Conservation (phyloP, 2,888 invertebrate genomes). For the Acanthosoma haemorrhoidale region DNA sequence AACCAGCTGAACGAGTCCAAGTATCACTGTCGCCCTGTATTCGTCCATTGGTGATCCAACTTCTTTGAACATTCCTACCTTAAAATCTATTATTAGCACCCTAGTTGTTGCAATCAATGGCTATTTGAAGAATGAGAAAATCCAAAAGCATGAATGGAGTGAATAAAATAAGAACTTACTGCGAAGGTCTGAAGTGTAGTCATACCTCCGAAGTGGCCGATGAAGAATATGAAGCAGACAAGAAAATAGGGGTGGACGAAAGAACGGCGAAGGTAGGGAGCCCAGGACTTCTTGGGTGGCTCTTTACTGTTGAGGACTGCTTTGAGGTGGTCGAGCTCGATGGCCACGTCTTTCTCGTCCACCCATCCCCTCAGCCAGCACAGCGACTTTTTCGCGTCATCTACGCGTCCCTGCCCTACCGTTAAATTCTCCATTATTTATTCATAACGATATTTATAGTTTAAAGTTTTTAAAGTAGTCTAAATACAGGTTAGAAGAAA, state of each 20-base stretch:
- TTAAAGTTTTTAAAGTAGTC: neutral
- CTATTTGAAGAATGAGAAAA: no score
- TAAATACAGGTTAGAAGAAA: neutral
- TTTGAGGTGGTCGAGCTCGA: conserved; percentile 46
- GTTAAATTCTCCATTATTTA: no score
- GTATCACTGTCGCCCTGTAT: conserved; percentile 66
- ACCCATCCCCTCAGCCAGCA: conserved; percentile 80
- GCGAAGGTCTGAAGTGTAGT: conserved; percentile 56
- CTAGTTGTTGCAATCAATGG: no score
- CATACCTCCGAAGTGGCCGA: conserved; percentile 71
- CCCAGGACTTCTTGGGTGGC: conserved; percentile 33
- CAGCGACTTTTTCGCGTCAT: conserved; percentile 62
- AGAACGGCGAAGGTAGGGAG: conserved; percentile 46
- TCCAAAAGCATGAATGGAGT: neutral
- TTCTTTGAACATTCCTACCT: conserved; percentile 65
- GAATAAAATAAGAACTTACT: conserved; percentile 36
- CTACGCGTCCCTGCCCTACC: conserved; percentile 54
- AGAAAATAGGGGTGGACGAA: conserved; percentile 65
- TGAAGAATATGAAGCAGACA: conserved; percentile 62
- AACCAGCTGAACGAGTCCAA: conserved; percentile 61
- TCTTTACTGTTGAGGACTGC: conserved; percentile 35
- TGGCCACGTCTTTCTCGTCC: conserved; percentile 54
- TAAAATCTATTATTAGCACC: conserved; percentile 4
- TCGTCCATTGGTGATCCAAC: conserved; percentile 68
- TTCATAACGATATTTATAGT: neutral